Base-by-base conservation (phyloP, 2,113 vertebrate genomes). In the Microcebus griseorufus region DNA sequence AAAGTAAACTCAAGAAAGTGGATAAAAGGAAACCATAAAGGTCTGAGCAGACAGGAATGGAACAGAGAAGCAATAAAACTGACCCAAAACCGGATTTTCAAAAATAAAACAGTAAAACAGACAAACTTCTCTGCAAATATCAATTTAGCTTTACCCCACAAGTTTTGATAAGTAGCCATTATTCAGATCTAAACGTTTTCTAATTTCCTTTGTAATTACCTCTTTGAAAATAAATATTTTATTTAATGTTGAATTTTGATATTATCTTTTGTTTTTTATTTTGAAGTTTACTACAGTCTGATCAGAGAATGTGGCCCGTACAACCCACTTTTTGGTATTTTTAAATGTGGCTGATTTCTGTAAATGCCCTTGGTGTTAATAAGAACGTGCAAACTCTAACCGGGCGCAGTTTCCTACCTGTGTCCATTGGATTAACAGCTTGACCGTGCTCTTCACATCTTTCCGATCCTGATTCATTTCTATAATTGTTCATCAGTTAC, bases 391-490 rank as follows among this genome's bases (percentile, higher is more conserved):
- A 4, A 13, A 62, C 27, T 20, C 32, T 18, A 10, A 3, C 5
- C 3, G 5, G 79, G 37, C 0, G 1, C 5, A 0, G 55, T 2
- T 0, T 4, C 16, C 23, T 18, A 0, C 2, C 0, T 9, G 11
- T 0, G 0, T 39, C 85, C 4, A 0, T 0, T 6, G 20, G 3
- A 2, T 29, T 4, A 9, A 14, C 18, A 0, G 23, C 6, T 1
- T 6, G 18, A n/a, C 13, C 4, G 29, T 25, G 32, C 34, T 11
- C 32, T 12, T 3, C 3, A 6, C 11, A 2, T 12, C n/a, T 37
- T 9, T 17, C 53, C 29, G 2, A 14, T 3, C 73, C 81, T 32
- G 1, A 3, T 25, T 17, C 14, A 14, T 2, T 17, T 6, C 6
- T 42, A 4, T n/a, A 5, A 53, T 13, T 9, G 4, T 17, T 62